Base-by-base conservation (phyloP, 1,140 invertebrate species). In the Aleiodes sp. region DNA sequence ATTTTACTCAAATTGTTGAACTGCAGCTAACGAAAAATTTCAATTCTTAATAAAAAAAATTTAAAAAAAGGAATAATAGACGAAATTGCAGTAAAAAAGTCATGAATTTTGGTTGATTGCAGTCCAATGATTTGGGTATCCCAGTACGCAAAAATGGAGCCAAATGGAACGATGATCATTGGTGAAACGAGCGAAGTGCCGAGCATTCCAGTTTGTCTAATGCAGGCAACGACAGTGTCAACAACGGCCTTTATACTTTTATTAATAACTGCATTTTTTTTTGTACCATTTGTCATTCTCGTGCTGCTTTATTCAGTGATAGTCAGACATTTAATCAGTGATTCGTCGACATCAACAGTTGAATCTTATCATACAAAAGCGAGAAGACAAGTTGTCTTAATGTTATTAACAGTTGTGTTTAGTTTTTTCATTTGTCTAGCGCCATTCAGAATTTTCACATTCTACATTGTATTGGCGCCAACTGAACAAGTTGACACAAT, bases 361-460 rank as follows among this genome's bases (percentile, higher is more conserved):
- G 89, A 91, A 73, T 87, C 87, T 21, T 90, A 90, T 76, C 89
- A 89, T 7, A 84, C 87, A 2, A 84, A 89, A 74, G 90, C 90
- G 0, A 87, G 92, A 68, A 88, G 87, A 73, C 92, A 94, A 86
- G 92, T 93, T 1, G 91, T 93, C 4, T 77, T 92, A 46, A 96
- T 96, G 94, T 86, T 97, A 16, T 90, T 92, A 26, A 91, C 92
- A 0, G 94, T 97, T 4, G 93, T 96, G 1, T 81, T 93, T 28
- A 91, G 93, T 72, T 97, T 96, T 80, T 97, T 97, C 83, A 77
- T 96, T 4, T 96, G 94, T 76, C 84, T 96, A 7, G 89, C 96
- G 76, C 96, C 96, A 0, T 94, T 96, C 75, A 89, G 94, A 57
- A 88, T 94, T 0, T 88, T 97, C n/a, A 94, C 90, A 4, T 78